These are phyloP conservation scores for Anadara kagoshimensis DNA, from an alignment of 1,140 invertebrate species.

Conservation along the genomic window DNA sequence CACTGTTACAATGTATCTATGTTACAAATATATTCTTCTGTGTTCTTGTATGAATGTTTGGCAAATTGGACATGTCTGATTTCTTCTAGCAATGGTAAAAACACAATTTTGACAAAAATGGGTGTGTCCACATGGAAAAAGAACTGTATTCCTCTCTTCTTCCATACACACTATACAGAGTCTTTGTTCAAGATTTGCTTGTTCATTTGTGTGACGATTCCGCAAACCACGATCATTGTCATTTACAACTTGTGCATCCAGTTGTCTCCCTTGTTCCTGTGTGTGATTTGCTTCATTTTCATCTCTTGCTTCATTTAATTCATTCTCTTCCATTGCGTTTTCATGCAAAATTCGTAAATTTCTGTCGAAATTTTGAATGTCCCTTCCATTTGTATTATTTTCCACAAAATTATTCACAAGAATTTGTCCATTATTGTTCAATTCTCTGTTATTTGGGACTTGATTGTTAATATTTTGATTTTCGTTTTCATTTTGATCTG, in stretches of 20 bases:
- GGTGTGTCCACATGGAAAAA: conserved; percentile 35
- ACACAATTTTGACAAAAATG: conserved; percentile 26
- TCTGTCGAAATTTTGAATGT: too few relatives aligned
- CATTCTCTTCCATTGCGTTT: not conserved
- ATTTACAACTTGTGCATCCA: not conserved
- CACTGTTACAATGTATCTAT: too few relatives aligned
- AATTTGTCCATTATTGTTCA: too few relatives aligned
- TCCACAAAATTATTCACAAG: too few relatives aligned
- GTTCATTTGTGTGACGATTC: not conserved
- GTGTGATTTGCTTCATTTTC: not conserved
- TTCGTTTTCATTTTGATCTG: conserved; percentile 15
- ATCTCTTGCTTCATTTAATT: not conserved
- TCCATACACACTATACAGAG: conserved; percentile 30
- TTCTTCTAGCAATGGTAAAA: conserved; percentile 2
- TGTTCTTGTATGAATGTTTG: conserved; percentile 15
- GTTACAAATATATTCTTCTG: conserved; percentile 23
- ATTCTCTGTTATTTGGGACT: too few relatives aligned
- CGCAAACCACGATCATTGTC: not conserved
- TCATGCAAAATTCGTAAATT: not conserved
- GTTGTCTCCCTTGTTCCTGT: not conserved
- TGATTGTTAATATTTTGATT: conserved; percentile 13
- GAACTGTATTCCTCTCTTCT: conserved; percentile 11
- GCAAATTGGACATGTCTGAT: conserved; percentile 18
- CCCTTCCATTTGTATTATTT: too few relatives aligned
- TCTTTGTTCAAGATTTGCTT: not conserved